These are phyloP conservation scores for Yponomeuta plumbellus DNA, from an alignment of 2,888 invertebrate genomes.

Conservation along the genomic window DNA sequence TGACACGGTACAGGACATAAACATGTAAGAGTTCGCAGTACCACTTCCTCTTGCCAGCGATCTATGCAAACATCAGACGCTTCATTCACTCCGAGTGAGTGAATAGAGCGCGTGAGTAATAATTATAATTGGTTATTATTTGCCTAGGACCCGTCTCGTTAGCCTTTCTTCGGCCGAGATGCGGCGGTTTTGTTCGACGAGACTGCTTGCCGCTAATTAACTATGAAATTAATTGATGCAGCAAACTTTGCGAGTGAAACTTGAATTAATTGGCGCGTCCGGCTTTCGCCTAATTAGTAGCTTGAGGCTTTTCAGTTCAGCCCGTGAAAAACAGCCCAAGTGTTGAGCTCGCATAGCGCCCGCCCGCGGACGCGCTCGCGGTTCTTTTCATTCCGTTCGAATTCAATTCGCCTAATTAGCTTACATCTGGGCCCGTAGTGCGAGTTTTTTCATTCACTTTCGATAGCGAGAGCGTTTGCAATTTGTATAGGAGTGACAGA, in stretches of 20 bases:
- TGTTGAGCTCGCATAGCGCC: conserved; percentile 41
- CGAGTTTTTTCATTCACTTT: no score
- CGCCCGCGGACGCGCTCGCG: neutral
- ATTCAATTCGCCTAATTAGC: no score
- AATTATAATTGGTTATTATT: neutral
- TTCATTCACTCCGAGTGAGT: no score
- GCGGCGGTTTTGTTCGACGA: conserved; percentile 66
- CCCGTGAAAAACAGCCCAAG: conserved; percentile 72
- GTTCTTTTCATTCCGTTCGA: no score
- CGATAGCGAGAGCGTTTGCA: no score
- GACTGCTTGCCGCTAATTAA: conserved; percentile 65
- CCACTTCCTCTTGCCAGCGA: no score
- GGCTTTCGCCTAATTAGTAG: conserved; percentile 76
- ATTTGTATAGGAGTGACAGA: no score
- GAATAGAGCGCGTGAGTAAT: neutral
- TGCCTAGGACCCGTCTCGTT: conserved; percentile 63
- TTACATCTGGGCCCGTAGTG: no score
- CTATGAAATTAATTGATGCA: conserved; percentile 77
- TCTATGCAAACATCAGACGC: no score
- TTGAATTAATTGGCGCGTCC: conserved; percentile 77
- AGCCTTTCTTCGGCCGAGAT: conserved; percentile 62
- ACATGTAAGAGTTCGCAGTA: no score
- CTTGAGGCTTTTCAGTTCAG: conserved; percentile 73
- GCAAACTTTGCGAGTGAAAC: conserved; percentile 76
- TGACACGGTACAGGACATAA: no score